Conservation (phyloP, 1,140 invertebrate genomes). For the Drosophila gunungcola region DNA sequence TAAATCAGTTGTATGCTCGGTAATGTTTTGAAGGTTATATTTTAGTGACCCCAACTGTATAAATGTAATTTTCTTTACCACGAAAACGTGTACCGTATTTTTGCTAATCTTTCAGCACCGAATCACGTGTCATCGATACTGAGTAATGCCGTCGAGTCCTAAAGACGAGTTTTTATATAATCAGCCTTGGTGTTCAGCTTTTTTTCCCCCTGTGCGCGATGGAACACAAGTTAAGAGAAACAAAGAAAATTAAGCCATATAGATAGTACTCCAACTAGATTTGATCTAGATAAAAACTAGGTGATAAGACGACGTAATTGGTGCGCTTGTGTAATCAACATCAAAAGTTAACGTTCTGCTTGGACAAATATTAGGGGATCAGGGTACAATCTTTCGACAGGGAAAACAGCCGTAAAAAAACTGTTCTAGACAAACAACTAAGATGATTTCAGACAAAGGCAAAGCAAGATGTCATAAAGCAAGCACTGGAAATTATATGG, state of each 20-base stretch:
- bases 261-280: conserved; percentile 10
- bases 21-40: not conserved
- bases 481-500: conserved; percentile 25
- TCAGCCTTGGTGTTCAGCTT: not conserved
- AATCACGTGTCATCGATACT: conserved; percentile 26
- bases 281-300: conserved; percentile 29
- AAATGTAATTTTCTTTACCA: not conserved
- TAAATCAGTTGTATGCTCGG: too few relatives aligned
- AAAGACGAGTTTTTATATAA: conserved; percentile 5
- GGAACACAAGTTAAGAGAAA: conserved; percentile 1
- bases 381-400: conserved; percentile 25
- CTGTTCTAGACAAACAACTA: conserved; percentile 3
- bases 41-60: conserved; percentile 1
- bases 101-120: not conserved
- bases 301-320: conserved; percentile 45
- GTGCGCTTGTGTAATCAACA: conserved; percentile 46
- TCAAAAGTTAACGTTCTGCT: conserved; percentile 42
- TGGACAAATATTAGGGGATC: conserved; percentile 41
- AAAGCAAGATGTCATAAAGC: conserved; percentile 35
- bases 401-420: conserved; percentile 37
- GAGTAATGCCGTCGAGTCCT: not conserved
- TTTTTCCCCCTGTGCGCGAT: not conserved
- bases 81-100: conserved; percentile 10
- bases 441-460: conserved; percentile 29
- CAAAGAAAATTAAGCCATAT: not conserved